A percentile compares a stretch with the other conserved stretches of the same genome.
phyloP scores from a whole-genome alignment of 2,797 vertebrate species.

The Caiman crocodilus region DNA sequence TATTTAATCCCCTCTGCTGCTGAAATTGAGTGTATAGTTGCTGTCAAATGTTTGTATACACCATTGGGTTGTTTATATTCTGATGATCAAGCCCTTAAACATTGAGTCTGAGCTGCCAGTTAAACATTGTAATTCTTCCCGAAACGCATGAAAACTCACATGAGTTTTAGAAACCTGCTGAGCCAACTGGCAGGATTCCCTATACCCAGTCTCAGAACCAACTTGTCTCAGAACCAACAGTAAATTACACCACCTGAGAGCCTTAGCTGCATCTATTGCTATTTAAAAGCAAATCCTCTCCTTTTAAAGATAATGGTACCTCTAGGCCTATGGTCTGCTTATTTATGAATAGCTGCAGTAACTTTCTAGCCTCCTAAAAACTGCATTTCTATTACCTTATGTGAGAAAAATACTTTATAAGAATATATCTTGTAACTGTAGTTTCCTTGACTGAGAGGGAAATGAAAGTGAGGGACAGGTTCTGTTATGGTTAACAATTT shows the following conservation, averaged over 20 bases:
- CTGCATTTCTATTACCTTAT: not conserved
- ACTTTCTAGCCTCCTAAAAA: not conserved
- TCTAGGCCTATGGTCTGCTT: not conserved
- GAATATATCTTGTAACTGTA: not conserved
- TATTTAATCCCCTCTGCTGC: not conserved
- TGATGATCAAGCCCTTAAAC: not conserved
- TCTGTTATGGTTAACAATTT: not conserved
- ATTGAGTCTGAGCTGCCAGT: not conserved
- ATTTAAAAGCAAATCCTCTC: not conserved
- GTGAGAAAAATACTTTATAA: not conserved
- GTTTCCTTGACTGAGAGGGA: not conserved
- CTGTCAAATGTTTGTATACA: not conserved
- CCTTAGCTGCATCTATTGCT: not conserved
- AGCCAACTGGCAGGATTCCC: conserved; percentile 40
- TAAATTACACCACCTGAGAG: not conserved
- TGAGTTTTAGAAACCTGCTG: conserved; percentile 21
- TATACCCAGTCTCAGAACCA: not conserved
- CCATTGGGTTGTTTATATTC: not conserved
- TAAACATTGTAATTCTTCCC: not conserved
- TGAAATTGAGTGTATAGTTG: not conserved
- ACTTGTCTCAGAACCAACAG: conserved; percentile 2
- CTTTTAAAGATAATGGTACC: not conserved
- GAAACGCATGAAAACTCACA: not conserved
- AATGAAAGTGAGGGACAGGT: not conserved
- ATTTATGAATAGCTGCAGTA: not conserved